These are phyloP conservation scores for Uloborus plumipes DNA, from an alignment of 2,888 invertebrate species.

Conservation along the genomic window DNA sequence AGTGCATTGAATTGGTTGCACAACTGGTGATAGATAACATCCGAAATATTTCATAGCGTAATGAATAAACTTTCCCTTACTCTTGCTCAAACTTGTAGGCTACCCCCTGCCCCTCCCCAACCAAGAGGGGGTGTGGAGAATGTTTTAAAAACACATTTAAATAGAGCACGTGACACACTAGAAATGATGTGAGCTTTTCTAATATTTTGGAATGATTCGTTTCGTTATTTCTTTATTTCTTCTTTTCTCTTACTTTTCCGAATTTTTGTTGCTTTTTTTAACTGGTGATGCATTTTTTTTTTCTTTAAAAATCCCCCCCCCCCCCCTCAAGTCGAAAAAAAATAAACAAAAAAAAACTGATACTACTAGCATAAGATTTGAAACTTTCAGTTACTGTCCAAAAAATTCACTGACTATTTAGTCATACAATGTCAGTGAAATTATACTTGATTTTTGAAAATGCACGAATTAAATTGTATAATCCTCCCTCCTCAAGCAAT, in stretches of 20 bases:
- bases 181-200: constrained; percentile 53
- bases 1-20: no score
- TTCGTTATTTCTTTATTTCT: constrained; percentile 12
- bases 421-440: no score
- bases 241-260: no score
- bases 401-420: no score
- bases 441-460: no score
- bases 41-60: no score
- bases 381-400: no score
- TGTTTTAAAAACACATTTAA: constrained; percentile 58
- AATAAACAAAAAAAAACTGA: neutral
- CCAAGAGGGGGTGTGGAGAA: constrained; percentile 4
- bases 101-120: no score
- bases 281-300: constrained; percentile 15
- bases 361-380: no score
- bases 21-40: no score
- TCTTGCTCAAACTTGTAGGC: constrained; percentile 35
- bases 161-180: constrained; percentile 54
- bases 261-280: constrained; percentile 12
- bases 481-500: no score
- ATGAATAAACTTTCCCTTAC: neutral
- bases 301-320: neutral
- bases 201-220: constrained; percentile 60
- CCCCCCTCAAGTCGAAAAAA: neutral
- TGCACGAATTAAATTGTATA: no score